Evolutionary conservation across 2,113 vertebrate species (phyloP), one percentile per base, ranked within the genome.

Genomic region (Siniperca chuatsi): DNA sequence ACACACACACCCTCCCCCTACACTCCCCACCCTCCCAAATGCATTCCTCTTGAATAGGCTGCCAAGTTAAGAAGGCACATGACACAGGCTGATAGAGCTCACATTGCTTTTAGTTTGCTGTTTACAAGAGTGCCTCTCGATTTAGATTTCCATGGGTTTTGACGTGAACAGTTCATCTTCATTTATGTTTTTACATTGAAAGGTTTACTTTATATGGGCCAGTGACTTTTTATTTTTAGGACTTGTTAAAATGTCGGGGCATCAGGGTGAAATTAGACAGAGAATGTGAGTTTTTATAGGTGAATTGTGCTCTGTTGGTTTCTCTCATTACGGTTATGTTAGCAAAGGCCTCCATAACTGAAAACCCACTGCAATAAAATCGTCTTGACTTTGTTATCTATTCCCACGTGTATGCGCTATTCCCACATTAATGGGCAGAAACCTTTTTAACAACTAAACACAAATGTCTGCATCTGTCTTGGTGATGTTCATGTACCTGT

Each of bases 21-120:
- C 44, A 8, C 57, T 37, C 42, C 78, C 61, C 72, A 46, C 86
- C 82, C 81, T 83, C 87, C 79, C 78, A 78, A 82, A 90, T 86
- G 87, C 90, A 92, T 93, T 92, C 91, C 93, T 87, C 83, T 66
- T 86, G 80, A 90, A 90, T 79, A 77, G 82, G 68, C 87, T 91
- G 92, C 92, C 89, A 91, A 92, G 91, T 92, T 82, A 84, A 91
- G 87, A 88, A 92, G 80, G 89, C 94, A 90, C 91, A 93, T 92
- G 94, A 94, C 90, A 86, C 83, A 58, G 82, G 69, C 90, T 78
- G 83, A 89, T 92, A 82, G 87, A 84, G 87, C 81, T 89, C 88
- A 82, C 87, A 80, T 87, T 88, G 92, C 89, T 91, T 87, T 87
- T 85, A 80, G 84, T 88, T 89, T 81, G 86, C 83, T 89, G 86